Evolutionary conservation across 1,140 invertebrate genomes (phyloP).

Genomic region (Hormaphis cornu): DNA sequence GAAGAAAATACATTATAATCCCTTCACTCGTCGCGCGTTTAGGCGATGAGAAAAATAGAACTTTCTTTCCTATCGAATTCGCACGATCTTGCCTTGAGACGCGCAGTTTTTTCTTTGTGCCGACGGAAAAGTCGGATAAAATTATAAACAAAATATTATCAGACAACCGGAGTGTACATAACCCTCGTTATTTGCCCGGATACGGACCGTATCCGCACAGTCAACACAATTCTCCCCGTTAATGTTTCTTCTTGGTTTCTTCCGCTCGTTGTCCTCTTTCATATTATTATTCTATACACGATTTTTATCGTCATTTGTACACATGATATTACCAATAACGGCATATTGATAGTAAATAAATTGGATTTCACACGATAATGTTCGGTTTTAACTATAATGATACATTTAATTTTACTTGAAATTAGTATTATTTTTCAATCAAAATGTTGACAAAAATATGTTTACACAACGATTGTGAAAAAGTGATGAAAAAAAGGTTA

Average conservation of each 20-base stretch:
- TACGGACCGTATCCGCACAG: not conserved
- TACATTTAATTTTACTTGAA: too few species aligned
- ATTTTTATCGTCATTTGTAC: not conserved
- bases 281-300: not conserved
- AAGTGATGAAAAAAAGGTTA: too few species aligned
- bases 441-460: too few species aligned
- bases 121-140: not conserved
- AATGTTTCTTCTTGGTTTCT: not conserved
- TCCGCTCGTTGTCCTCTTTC: not conserved
- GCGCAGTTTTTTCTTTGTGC: not conserved
- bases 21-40: not conserved
- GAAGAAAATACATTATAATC: conserved; percentile 23
- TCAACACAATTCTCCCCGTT: not conserved
- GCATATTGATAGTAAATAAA: too few species aligned
- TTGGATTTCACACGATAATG: too few species aligned
- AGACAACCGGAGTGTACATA: conserved; percentile 10
- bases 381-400: too few species aligned
- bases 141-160: conserved; percentile 12
- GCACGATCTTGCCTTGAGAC: conserved; percentile 9
- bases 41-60: not conserved
- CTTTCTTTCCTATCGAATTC: conserved; percentile 5
- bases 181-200: not conserved
- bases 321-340: not conserved
- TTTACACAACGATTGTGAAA: too few species aligned
- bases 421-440: too few species aligned